Conservation (phyloP, 2,113 vertebrate species). For the Pseudorasbora parva region DNA sequence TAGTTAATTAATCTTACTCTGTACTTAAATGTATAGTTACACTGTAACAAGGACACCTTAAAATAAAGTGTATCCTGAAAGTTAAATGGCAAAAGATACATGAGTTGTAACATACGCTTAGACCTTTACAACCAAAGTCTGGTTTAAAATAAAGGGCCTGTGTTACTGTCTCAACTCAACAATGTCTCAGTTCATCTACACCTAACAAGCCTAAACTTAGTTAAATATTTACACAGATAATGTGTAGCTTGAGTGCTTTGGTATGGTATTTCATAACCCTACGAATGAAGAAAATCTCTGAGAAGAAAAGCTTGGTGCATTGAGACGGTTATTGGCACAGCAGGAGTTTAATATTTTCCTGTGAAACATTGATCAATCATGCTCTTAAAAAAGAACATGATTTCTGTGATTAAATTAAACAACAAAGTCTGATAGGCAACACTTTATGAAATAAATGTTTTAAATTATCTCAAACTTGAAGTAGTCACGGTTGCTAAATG, state of each 20-base stretch:
- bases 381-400: slow-evolving; percentile 58
- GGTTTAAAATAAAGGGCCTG: neutral
- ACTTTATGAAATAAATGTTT: slow-evolving; percentile 6
- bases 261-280: neutral
- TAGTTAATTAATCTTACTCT: no score
- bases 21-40: no score
- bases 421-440: neutral
- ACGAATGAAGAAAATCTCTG: neutral
- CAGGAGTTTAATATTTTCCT: slow-evolving; percentile 49
- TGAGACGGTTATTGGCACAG: slow-evolving; percentile 71
- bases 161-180: neutral
- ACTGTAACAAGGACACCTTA: no score
- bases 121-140: neutral
- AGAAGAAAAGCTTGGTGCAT: slow-evolving; percentile 63
- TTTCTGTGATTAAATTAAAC: slow-evolving; percentile 33
- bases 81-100: neutral
- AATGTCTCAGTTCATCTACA: slow-evolving; percentile 17
- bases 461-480: neutral
- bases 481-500: neutral
- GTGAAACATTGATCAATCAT: slow-evolving; percentile 51
- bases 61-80: no score
- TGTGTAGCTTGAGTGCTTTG: slow-evolving; percentile 33
- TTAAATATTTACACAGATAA: slow-evolving; percentile 38
- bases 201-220: neutral
- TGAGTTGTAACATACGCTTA: neutral